Percentiles rank a stretch among this genome's conserved stretches.
These are phyloP conservation scores for Cerastis leucographa DNA, from an alignment of 2,888 invertebrate genomes.

Conservation along the genomic window DNA sequence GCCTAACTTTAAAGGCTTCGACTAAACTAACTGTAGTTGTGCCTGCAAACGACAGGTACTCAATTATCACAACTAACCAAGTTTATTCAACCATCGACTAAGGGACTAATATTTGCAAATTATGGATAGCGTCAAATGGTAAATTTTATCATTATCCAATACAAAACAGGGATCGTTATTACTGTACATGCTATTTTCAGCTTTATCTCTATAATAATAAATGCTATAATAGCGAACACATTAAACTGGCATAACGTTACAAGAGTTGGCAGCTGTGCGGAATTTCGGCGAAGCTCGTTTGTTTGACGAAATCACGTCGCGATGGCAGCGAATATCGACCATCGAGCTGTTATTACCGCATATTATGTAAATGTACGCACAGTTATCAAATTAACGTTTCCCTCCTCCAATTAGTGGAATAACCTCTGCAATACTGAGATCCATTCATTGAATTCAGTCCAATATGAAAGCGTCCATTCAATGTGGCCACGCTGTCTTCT, in stretches of 20 bases:
- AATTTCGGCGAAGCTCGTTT: slow-evolving; percentile 49
- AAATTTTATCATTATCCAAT: slow-evolving; percentile 57
- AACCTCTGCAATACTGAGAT: slow-evolving; percentile 68
- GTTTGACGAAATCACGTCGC: slow-evolving; percentile 61
- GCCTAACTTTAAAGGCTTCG: slow-evolving; percentile 33
- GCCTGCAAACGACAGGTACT: slow-evolving; percentile 53
- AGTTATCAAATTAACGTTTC: slow-evolving; percentile 79
- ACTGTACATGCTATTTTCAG: slow-evolving; percentile 35
- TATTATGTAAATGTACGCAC: slow-evolving; percentile 71
- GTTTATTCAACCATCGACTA: slow-evolving; percentile 49
- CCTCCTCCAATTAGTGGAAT: slow-evolving; percentile 77
- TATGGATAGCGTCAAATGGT: slow-evolving; percentile 42
- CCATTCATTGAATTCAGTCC: slow-evolving; percentile 58
- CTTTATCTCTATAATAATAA: slow-evolving; percentile 28
- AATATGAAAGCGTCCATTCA: slow-evolving; percentile 69
- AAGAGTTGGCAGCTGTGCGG: slow-evolving; percentile 59
- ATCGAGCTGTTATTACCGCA: slow-evolving; percentile 61
- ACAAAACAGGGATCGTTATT: slow-evolving; percentile 40
- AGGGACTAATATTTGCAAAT: slow-evolving; percentile 48
- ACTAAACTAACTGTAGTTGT: slow-evolving; percentile 35
- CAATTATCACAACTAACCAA: slow-evolving; percentile 49
- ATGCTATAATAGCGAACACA: slow-evolving; percentile 29
- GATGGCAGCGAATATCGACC: slow-evolving; percentile 55
- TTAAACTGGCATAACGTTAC: slow-evolving; percentile 28
- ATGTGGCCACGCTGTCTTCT: slow-evolving; percentile 65